phyloP scores from a whole-genome alignment of 2,888 invertebrate genomes.

The Synanthedon formicaeformis region DNA sequence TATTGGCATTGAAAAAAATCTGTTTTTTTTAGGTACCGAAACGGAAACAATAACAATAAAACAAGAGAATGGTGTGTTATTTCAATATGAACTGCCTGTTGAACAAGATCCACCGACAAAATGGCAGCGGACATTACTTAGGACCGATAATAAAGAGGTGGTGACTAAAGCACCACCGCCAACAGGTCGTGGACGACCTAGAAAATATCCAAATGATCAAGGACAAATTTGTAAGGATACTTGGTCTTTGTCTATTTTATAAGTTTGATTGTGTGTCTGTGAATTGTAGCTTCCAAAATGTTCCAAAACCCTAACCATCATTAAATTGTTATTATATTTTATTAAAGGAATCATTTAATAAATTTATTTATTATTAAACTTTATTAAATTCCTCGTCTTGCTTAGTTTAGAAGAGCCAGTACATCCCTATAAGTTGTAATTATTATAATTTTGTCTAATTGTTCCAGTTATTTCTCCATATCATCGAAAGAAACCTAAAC shows the following conservation, averaged over 20 bases:
- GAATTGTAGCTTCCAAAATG: no score
- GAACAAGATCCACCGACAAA: conserved; percentile 53
- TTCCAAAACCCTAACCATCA: no score
- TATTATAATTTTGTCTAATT: background rate
- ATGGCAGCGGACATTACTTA: conserved; percentile 47
- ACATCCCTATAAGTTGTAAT: no score
- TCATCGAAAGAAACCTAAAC: conserved; percentile 46
- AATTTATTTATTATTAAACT: no score
- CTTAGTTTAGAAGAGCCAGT: no score
- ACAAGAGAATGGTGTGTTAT: conserved; percentile 59
- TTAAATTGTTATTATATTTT: no score
- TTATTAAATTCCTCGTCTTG: no score
- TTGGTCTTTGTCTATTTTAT: background rate
- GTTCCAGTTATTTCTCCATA: conserved; percentile 49
- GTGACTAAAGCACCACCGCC: conserved; percentile 55
- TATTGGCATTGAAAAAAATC: no score
- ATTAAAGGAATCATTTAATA: no score
- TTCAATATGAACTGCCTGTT: conserved; percentile 62
- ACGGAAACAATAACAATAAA: conserved; percentile 66
- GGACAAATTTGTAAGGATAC: conserved; percentile 48
- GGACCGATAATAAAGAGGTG: conserved; percentile 34
- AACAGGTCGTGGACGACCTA: conserved; percentile 51
- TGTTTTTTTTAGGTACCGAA: conserved; percentile 17
- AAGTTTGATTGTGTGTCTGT: background rate
- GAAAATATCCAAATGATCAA: conserved; percentile 62